Percentiles rank a stretch among this genome's conserved stretches.
These are phyloP conservation scores for Rhea pennata DNA, from an alignment of 2,113 vertebrate genomes.

Conservation along the genomic window DNA sequence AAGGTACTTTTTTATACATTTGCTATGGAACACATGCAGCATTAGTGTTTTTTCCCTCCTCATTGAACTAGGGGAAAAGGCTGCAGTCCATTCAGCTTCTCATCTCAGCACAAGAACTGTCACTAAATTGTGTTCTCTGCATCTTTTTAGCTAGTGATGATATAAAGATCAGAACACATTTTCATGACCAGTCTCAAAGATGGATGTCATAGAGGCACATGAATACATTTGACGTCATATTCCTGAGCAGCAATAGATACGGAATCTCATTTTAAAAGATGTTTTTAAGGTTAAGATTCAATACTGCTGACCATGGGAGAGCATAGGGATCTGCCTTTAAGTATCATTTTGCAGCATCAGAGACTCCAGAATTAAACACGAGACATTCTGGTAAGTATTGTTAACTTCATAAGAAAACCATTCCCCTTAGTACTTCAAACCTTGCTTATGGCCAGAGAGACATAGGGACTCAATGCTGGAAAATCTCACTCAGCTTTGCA, in stretches of 20 bases:
- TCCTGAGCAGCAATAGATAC: not conserved
- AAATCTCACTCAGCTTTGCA: constrained; percentile 6
- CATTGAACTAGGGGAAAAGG: not conserved
- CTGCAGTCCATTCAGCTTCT: not conserved
- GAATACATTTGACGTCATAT: not conserved
- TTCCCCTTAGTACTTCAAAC: not conserved
- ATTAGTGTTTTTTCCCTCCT: not conserved
- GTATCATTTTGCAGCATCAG: not conserved
- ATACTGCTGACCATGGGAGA: not conserved
- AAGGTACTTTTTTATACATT: not conserved
- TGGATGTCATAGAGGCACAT: not conserved
- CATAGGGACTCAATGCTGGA: not conserved
- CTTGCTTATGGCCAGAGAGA: not conserved
- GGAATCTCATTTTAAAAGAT: not conserved
- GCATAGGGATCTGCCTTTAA: not conserved
- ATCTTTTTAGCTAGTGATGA: not conserved
- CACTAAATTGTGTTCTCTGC: not conserved
- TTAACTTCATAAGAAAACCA: not conserved
- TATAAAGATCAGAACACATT: not conserved
- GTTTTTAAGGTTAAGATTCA: not conserved
- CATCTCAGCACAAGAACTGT: not conserved
- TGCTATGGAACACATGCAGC: not conserved
- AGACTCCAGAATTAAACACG: not conserved
- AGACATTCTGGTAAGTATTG: not conserved
- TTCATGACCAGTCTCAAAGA: not conserved